Percentiles rank a stretch among this genome's conserved stretches.
These are phyloP conservation scores for Dichetophora obliterata DNA, from an alignment of 2,888 invertebrate genomes.

Conservation along the genomic window DNA sequence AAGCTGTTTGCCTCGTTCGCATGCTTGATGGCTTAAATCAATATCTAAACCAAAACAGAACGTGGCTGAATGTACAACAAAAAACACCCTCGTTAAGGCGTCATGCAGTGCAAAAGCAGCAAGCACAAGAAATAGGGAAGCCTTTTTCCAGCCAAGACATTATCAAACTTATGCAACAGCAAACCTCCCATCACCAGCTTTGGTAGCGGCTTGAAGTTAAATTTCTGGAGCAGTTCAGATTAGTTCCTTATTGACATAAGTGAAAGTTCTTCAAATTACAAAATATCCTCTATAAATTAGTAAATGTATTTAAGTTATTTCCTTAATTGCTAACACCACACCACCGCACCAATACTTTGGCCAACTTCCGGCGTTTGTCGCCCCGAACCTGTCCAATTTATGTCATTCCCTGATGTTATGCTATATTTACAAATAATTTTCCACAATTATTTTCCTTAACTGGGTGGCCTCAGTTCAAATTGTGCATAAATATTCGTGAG, in stretches of 20 bases:
- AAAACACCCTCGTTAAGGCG: conserved; percentile 12
- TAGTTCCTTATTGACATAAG: neutral
- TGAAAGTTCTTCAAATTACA: neutral
- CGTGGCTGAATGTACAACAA: neutral
- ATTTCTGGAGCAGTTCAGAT: neutral
- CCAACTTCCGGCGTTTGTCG: neutral
- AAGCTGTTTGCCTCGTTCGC: neutral
- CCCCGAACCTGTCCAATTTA: neutral
- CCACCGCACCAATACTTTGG: neutral
- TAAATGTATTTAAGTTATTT: too few species aligned
- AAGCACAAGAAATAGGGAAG: neutral
- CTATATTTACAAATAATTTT: conserved; percentile 14
- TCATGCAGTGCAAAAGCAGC: neutral
- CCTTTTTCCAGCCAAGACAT: neutral
- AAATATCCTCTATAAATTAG: too few species aligned
- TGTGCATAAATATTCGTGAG: neutral
- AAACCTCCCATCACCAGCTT: neutral
- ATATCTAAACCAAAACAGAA: neutral
- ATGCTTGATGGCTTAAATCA: neutral
- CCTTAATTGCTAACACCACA: too few species aligned
- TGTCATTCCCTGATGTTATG: conserved; percentile 1
- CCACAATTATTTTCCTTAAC: conserved; percentile 15
- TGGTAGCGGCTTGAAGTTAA: neutral
- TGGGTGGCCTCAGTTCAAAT: conserved; percentile 20
- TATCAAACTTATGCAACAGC: neutral